Conservation (phyloP, 2,888 invertebrate species). For the Arenicola marina region DNA sequence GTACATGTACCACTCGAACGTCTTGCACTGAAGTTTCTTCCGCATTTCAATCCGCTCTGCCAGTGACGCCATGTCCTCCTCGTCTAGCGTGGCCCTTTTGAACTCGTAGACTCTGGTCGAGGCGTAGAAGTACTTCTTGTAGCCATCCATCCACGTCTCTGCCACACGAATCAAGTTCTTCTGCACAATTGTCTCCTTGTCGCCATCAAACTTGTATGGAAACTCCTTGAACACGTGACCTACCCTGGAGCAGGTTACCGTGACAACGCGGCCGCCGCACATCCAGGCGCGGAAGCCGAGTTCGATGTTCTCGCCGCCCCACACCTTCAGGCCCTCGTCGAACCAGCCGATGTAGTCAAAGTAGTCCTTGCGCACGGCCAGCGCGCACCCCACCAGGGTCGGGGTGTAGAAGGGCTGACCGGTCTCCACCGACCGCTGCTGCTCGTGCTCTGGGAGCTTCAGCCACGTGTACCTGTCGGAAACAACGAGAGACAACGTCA, state of each 20-base stretch:
- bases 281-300: constrained; percentile 40
- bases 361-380: constrained; percentile 36
- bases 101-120: constrained; percentile 30
- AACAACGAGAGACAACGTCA: too few relatives aligned
- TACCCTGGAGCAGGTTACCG: constrained; percentile 39
- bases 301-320: constrained; percentile 46
- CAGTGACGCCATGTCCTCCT: constrained; percentile 28
- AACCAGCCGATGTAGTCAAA: constrained; percentile 35
- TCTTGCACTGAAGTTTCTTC: constrained; percentile 78
- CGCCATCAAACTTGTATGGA: constrained; percentile 36
- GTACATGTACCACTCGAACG: constrained; percentile 77
- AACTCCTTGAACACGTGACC: constrained; percentile 41
- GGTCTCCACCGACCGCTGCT: constrained; percentile 19
- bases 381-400: constrained; percentile 39
- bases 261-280: constrained; percentile 40
- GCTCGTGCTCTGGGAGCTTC: constrained; percentile 31
- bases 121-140: constrained; percentile 36
- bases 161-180: constrained; percentile 41
- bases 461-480: constrained; percentile 39
- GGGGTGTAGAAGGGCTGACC: constrained; percentile 37
- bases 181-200: constrained; percentile 32
- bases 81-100: constrained; percentile 26
- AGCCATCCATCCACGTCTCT: constrained; percentile 39
- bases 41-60: constrained; percentile 71
- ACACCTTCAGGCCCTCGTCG: constrained; percentile 36